Evolutionary conservation across 2,113 vertebrate genomes (phyloP), one percentile per base, ranked within the genome.

Genomic region (Thymallus thymallus): DNA sequence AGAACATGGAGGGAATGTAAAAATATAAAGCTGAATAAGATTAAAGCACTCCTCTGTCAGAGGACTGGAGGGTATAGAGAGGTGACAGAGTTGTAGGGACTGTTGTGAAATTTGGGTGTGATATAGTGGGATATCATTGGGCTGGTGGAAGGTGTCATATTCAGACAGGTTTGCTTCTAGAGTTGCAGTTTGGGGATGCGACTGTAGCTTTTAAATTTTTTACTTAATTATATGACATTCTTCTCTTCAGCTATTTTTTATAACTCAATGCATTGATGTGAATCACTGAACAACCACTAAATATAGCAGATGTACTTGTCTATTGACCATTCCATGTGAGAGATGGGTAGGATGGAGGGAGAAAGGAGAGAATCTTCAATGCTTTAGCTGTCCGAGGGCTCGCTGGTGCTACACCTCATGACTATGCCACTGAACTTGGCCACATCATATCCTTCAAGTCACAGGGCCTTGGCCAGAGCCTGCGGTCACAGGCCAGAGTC

Each of bases 121-220:
- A 29, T 45, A 5, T 55, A 20, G 70, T 66, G 69, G 74, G 29
- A 69, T 74, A 26, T 78, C 29, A 72, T 79, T 66, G 63, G 20
- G 16, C 26, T 18, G 32, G 41, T 30, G 61, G 35, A 10, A 29
- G 32, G 22, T 45, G 22, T 55, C 45, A 18, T 80, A 58, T 77
- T 60, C 75, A 72, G 77, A 68, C 70, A 16, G 1, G 22, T 82
- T 88, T 83, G 77, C 75, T 81, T 60, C n/a, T 26, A 16, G 58
- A 66, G 29, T 14, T 73, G 9, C 58, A 62, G 58, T 68, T 26
- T 63, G 66, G 45, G 48, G 41, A 41, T 72, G 22, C 65, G 58
- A 62, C 46, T 45, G n/a, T n/a, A 76, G 7, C 51, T 73, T 71
- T 80, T 75, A 75, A 14, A 68, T 72, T 66, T 73, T 77, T 26